phyloP scores from a whole-genome alignment of 2,888 invertebrate species.

The Amblyjoppa fuscipennis region DNA sequence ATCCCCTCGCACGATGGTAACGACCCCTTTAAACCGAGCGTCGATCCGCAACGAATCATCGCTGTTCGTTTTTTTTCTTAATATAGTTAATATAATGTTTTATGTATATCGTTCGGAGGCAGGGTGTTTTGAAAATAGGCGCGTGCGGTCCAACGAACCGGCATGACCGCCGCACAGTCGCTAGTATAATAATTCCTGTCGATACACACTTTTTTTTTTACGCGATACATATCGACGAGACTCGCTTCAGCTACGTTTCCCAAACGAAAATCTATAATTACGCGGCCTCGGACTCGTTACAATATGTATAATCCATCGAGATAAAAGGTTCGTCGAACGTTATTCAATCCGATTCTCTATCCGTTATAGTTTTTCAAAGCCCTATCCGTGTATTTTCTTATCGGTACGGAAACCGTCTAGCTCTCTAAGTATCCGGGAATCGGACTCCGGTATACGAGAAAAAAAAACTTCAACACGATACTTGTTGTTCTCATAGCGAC shows the following conservation, averaged over 20 bases:
- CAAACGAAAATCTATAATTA: constrained; percentile 26
- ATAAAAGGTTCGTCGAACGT: constrained; percentile 20
- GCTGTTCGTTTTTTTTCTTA: constrained; percentile 37
- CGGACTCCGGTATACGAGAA: constrained; percentile 6
- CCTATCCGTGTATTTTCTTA: neutral
- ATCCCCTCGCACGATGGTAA: constrained; percentile 57
- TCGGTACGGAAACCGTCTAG: neutral
- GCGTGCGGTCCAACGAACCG: constrained; percentile 63
- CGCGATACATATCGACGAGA: constrained; percentile 22
- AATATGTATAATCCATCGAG: constrained; percentile 15
- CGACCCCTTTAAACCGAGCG: constrained; percentile 36
- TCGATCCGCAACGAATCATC: constrained; percentile 37
- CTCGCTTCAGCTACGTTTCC: constrained; percentile 4
- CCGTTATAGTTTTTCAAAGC: neutral
- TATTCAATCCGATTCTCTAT: neutral
- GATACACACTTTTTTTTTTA: constrained; percentile 9
- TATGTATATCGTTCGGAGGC: constrained; percentile 51
- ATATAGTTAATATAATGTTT: constrained; percentile 53
- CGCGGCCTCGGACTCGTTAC: neutral
- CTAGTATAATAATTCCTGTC: constrained; percentile 28
- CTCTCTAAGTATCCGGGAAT: neutral
- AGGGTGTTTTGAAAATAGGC: constrained; percentile 58
- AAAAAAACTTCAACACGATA: constrained; percentile 7
- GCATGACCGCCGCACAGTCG: constrained; percentile 45
- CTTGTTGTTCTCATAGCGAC: neutral